phyloP scores from a whole-genome alignment of 2,888 invertebrate species.

The Psylliodes chrysocephalus region DNA sequence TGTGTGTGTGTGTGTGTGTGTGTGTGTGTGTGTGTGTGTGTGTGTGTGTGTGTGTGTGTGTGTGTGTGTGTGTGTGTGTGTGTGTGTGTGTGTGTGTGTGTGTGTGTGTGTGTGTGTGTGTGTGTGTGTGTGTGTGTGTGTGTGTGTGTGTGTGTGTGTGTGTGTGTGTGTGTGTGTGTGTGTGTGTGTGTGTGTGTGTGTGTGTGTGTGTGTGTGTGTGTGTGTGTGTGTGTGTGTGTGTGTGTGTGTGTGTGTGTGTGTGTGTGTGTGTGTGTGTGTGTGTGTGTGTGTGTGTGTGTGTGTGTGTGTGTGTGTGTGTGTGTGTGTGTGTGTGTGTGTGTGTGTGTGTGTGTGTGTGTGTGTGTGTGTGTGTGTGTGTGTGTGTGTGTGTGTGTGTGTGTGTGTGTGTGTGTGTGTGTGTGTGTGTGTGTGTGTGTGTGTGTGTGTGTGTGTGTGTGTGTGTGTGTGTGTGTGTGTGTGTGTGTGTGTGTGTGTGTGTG shows the following conservation, averaged over 20 bases:
- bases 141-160: conserved; percentile 6
- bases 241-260: conserved; percentile 5
- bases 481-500: conserved; percentile 5
- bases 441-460: conserved; percentile 5
- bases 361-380: conserved; percentile 5
- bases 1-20: conserved; percentile 1
- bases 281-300: conserved; percentile 5
- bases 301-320: conserved; percentile 6
- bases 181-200: conserved; percentile 6
- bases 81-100: conserved; percentile 5
- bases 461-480: conserved; percentile 4
- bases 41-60: conserved; percentile 3
- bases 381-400: conserved; percentile 6
- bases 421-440: conserved; percentile 6
- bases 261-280: conserved; percentile 6
- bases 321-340: conserved; percentile 5
- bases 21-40: conserved; percentile 3
- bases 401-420: conserved; percentile 5
- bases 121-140: conserved; percentile 5
- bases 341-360: conserved; percentile 6
- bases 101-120: conserved; percentile 6
- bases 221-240: conserved; percentile 6
- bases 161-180: conserved; percentile 5
- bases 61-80: conserved; percentile 6
- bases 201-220: conserved; percentile 5